Evolutionary conservation across 2,888 invertebrate genomes (phyloP), one percentile per base, ranked within the genome.

Genomic region (Taphrorychus bicolor): DNA sequence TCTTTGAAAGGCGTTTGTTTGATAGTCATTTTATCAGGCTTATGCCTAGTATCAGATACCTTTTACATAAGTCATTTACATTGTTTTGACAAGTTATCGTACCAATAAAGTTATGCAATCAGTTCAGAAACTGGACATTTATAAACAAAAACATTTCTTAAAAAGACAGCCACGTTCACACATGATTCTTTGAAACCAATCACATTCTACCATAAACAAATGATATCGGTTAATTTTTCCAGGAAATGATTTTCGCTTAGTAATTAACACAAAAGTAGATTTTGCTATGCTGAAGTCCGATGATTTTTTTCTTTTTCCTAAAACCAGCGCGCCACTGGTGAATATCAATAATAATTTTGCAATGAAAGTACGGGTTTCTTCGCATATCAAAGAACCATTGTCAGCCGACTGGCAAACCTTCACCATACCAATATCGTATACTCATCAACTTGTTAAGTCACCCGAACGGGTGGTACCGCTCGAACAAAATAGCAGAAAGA

Each of bases 331-430:
- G 59, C 32, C 49, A 40, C 59, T 59, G 59, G 51, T 9, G 21
- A 14, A 51, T 3, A 14, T 16, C 51, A 32, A 59, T 32, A 32
- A 32, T 32, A 32, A 32, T 59, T 32, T 19, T 51, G 49, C 48
- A 40, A 59, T 18, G 59, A 59, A 59, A 59, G 49, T 59, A 17
- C 40, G 49, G 59, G 32, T 49, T 51, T 59, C 51, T 49, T 51
- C 19, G 40, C 59, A 48, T 59, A 32, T 59, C 59, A 16, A 22
- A 22, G 17, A 18, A 51, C 21, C 32, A 32, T 32, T 32, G 32
- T 32, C 32, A 32, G 32, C 32, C 32, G 14, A 59, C 48, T 49
- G 59, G 59, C 59, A 32, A 51, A 59, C 59, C 59, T 59, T 59
- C 48, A 59, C 59, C 59, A 16, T 18, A 48, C 48, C 17, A 59